Evolutionary conservation across 2,797 vertebrate species (phyloP).

Genomic region (Enteromius treurensis): DNA sequence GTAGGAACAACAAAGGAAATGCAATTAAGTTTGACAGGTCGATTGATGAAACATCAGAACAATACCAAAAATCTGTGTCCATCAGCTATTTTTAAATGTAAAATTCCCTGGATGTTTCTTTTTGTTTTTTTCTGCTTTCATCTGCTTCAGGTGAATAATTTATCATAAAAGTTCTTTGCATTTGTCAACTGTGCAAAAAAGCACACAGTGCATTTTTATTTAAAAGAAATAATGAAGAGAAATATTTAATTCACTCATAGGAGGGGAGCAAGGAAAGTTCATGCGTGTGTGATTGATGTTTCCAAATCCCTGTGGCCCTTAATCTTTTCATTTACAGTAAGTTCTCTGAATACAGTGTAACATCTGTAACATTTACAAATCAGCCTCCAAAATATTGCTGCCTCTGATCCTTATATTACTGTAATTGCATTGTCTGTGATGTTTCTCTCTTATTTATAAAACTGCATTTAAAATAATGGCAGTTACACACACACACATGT

Average conservation of each 20-base stretch:
- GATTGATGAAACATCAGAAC: constrained; percentile 73
- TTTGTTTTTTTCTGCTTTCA: neutral
- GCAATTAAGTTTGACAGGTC: constrained; percentile 77
- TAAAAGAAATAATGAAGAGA: constrained; percentile 34
- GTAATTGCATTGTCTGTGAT: too few relatives aligned
- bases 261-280: neutral
- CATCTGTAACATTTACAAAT: neutral
- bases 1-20: constrained; percentile 69
- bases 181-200: constrained; percentile 66
- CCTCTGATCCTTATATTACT: neutral
- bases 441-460: too few relatives aligned
- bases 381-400: neutral
- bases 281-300: constrained; percentile 1
- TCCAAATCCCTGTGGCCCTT: neutral
- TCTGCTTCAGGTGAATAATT: constrained; percentile 66
- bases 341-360: neutral
- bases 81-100: constrained; percentile 72
- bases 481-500: too few relatives aligned
- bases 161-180: constrained; percentile 66
- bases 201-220: constrained; percentile 61
- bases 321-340: neutral
- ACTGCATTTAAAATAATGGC: neutral
- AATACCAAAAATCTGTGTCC: constrained; percentile 72
- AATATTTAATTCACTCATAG: constrained; percentile 14
- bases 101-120: constrained; percentile 58